phyloP scores from a whole-genome alignment of 2,113 vertebrate species.

The Pholis gunnellus region DNA sequence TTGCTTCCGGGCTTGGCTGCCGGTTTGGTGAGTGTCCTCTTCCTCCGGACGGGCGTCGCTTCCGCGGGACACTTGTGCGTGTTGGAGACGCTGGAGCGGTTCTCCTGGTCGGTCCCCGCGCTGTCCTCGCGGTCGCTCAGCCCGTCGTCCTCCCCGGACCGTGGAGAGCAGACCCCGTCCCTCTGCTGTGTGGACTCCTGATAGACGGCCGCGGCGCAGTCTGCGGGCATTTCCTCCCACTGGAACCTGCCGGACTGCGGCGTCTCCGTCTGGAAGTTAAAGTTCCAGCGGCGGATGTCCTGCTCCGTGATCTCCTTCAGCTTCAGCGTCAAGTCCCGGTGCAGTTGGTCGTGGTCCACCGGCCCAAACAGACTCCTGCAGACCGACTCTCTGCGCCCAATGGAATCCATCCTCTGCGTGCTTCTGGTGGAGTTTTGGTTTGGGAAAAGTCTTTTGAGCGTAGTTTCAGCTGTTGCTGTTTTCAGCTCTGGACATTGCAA shows the following conservation, averaged over 20 bases:
- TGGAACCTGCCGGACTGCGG: conserved; percentile 86
- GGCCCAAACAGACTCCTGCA: conserved; percentile 90
- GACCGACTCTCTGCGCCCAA: conserved; percentile 62
- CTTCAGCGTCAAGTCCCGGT: conserved; percentile 83
- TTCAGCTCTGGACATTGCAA: not conserved
- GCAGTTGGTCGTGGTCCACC: conserved; percentile 89
- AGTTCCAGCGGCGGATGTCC: conserved; percentile 91
- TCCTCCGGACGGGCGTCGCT: conserved; percentile 57
- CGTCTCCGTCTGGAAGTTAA: conserved; percentile 87
- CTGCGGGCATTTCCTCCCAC: conserved; percentile 85
- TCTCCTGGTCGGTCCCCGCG: conserved; percentile 79
- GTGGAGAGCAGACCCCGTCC: not conserved
- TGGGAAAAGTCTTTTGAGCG: not conserved
- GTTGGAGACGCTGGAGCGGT: conserved; percentile 77
- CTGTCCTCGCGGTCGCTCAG: conserved; percentile 2
- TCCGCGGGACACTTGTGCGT: conserved; percentile 50
- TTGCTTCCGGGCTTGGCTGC: conserved; percentile 26
- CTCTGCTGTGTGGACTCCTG: conserved; percentile 69
- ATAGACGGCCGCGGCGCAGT: conserved; percentile 81
- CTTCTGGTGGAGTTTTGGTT: not conserved
- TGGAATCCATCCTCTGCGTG: conserved; percentile 54
- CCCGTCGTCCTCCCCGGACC: not conserved
- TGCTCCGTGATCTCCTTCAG: conserved; percentile 85
- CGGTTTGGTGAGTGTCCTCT: conserved; percentile 43
- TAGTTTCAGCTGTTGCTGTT: not conserved